phyloP scores from a whole-genome alignment of 2,113 vertebrate species.

The Benitochromis conjunctus region DNA sequence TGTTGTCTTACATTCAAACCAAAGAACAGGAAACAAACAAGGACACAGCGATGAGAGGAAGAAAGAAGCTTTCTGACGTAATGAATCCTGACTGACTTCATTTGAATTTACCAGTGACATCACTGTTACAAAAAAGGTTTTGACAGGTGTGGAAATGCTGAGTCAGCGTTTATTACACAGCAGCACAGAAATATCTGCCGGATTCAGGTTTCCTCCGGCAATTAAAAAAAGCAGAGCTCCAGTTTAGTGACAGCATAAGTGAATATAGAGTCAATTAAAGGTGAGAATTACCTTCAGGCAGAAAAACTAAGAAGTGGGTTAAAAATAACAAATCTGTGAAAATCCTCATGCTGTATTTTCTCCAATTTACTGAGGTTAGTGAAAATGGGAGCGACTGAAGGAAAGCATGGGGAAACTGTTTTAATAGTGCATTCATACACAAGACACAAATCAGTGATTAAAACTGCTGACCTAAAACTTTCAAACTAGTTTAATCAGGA shows the following conservation, averaged over 20 bases:
- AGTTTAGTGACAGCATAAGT: neutral
- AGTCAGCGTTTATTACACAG: accelerated
- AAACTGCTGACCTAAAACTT: neutral
- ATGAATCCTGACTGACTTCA: neutral
- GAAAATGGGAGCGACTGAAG: neutral
- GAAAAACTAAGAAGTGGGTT: neutral
- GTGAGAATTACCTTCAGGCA: neutral
- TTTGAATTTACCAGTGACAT: neutral
- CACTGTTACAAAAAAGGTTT: neutral
- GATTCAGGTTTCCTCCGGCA: neutral
- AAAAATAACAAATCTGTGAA: neutral
- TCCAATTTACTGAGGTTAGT: neutral
- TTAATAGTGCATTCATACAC: neutral
- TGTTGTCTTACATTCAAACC: neutral
- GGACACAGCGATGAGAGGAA: neutral
- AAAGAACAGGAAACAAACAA: neutral
- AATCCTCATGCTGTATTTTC: neutral
- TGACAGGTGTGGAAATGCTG: neutral
- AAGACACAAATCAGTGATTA: too few species aligned
- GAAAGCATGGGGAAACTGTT: neutral
- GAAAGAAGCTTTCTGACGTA: neutral
- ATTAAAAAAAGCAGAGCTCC: neutral
- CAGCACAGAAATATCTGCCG: neutral
- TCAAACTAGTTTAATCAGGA: neutral
- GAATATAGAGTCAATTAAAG: neutral